Evolutionary conservation across 2,113 vertebrate species (phyloP), one percentile per base, ranked within the genome.

Genomic region (Crotalus horridus): DNA sequence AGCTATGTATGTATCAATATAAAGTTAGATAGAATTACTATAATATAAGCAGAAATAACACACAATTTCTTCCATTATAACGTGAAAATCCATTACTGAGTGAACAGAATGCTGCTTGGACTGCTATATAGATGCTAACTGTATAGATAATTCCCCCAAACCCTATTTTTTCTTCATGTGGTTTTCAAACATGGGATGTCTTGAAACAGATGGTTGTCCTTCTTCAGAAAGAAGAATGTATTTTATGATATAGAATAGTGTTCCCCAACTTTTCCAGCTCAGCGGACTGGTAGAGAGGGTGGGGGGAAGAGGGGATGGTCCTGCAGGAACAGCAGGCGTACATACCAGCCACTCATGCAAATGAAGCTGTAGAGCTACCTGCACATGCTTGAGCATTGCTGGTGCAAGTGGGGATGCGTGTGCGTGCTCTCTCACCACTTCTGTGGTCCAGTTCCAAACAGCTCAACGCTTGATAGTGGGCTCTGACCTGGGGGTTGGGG

Each of bases 291-390:
- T 29, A 1, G 3, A 29, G 10, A 26, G 26, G 61, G 11, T 2
- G 26, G 0, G 11, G 48, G 8, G 48, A 51, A n/a, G 61, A 64
- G 26, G 11, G 11, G 26, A n/a, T 64, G 26, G 11, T 64, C 12
- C 26, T 11, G 0, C 12, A 10, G 3, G 1, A 64, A 29, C 1
- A 0, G 61, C 10, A n/a, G 58, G 4, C 12, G 11, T 12, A 11
- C 0, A 0, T 13, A 29, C 26, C 61, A 64, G 26, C 61, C 4
- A 0, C 26, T 64, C 61, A 64, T 64, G 26, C 26, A 64, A 13
- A 12, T 64, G 26, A 11, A 64, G 10, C 61, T 64, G 11, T 0
- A 26, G 61, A 64, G 10, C 26, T 64, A 4, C 26, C 24, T 26
- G 24, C 24, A 24, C 24, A 3, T 61, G 24, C 10, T 64, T 64